phyloP scores from a whole-genome alignment of 2,888 invertebrate species.

The Fragum fragum region DNA sequence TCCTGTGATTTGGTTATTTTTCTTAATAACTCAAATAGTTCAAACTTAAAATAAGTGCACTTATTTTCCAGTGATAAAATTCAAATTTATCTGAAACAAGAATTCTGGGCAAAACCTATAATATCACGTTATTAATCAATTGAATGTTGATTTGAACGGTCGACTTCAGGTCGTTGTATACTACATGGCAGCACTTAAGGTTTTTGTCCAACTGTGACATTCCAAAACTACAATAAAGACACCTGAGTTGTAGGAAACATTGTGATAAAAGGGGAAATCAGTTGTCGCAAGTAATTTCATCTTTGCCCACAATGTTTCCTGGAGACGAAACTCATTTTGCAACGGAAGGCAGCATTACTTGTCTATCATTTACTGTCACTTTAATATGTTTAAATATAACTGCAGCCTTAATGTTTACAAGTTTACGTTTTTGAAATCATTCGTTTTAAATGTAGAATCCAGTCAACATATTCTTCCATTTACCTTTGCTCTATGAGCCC shows the following conservation, averaged over 20 bases:
- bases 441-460: background rate
- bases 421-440: background rate
- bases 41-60: too few relatives aligned
- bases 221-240: conserved; percentile 13
- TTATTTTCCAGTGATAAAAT: too few relatives aligned
- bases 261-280: too few relatives aligned
- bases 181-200: conserved; percentile 7
- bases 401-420: conserved; percentile 19
- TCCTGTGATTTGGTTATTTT: too few relatives aligned
- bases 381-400: conserved; percentile 17
- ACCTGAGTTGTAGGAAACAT: conserved; percentile 7
- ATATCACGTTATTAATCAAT: too few relatives aligned
- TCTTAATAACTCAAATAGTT: too few relatives aligned
- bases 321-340: conserved; percentile 22
- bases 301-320: too few relatives aligned
- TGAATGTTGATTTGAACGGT: background rate
- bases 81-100: too few relatives aligned
- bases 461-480: background rate
- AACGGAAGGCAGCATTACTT: conserved; percentile 21
- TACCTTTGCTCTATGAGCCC: background rate
- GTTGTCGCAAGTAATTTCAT: too few relatives aligned
- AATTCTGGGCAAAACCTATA: too few relatives aligned
- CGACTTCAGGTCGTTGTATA: background rate
- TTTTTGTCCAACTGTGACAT: conserved; percentile 28
- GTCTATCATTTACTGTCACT: background rate